phyloP scores from a whole-genome alignment of 2,113 vertebrate species.

The Abramis brama region DNA sequence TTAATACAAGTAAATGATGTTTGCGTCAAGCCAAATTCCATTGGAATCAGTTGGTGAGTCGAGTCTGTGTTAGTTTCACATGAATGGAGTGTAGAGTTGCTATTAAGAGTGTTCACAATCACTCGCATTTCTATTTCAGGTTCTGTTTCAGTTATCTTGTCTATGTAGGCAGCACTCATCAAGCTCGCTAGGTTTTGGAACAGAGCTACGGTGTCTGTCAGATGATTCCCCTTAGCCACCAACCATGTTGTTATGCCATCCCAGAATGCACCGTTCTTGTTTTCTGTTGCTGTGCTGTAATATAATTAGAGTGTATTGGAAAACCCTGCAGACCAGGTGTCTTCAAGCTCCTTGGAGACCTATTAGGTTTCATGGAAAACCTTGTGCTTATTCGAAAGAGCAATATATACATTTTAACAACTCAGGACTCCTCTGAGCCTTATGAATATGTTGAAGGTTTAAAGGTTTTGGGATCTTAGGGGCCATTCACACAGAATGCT shows the following conservation, averaged over 20 bases:
- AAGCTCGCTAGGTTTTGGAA: neutral
- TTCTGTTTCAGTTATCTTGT: neutral
- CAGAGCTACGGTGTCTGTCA: neutral
- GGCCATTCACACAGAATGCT: neutral
- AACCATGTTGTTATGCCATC: constrained; percentile 10
- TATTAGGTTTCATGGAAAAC: constrained; percentile 41
- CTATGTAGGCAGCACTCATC: neutral
- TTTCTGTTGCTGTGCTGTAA: constrained; percentile 13
- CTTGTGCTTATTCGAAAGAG: constrained; percentile 29
- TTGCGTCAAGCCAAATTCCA: neutral
- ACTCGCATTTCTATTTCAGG: neutral
- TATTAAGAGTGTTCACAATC: neutral
- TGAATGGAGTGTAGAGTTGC: neutral
- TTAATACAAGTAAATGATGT: neutral
- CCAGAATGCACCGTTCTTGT: constrained; percentile 24
- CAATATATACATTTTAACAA: constrained; percentile 5
- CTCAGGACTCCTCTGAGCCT: neutral
- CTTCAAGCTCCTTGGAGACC: constrained; percentile 14
- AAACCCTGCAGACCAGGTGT: constrained; percentile 30
- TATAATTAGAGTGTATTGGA: constrained; percentile 45
- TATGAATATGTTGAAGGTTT: constrained; percentile 6
- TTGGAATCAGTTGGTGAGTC: neutral
- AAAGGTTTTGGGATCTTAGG: neutral
- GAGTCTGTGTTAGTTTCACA: neutral
- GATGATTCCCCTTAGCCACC: constrained; percentile 38